Base-by-base conservation (phyloP, 1,140 invertebrate genomes). In the Neuroterus valhalla region DNA sequence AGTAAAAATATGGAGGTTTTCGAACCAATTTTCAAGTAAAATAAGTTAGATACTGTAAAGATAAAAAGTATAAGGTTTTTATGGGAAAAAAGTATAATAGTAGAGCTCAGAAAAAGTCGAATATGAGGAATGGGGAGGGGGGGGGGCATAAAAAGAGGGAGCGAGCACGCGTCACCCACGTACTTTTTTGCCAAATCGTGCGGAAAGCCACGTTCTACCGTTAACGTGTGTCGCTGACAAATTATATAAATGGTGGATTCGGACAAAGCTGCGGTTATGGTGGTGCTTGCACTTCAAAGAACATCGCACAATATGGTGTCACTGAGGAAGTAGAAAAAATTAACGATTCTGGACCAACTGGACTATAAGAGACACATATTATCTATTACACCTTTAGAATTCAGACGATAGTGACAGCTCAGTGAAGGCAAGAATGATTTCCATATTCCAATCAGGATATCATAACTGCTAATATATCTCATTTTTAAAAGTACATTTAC, bases 141-240 rank as follows among this genome's bases (percentile, higher is more conserved):
- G 55, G 26, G 75, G 66, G 55, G 45, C 55, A 68, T 77, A 82
- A 21, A 74, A 68, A 74, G 69, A 76, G 46, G 31, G 74, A 72
- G 66, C 45, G 75, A 14, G 81, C 78, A 79, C 78, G 76, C 81
- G 82, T 80, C 81, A 81, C 77, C 78, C 81, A 77, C 78, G 71
- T 77, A 83, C 82, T 88, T 89, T 90, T 89, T 89, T 84, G 87
- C 69, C 83, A 89, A 90, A 90, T 90, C 87, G 87, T 79, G 83
- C 81, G 89, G 88, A 90, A 89, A 85, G 77, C 80, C 80, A 79
- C 76, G 77, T 82, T 84, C 42, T 66, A 79, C 82, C 82, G 79
- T 76, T 77, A 72, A 78, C 87, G 81, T 78, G 85, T 86, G 89
- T 81, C 79, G 75, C 84, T 89, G 88, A 90, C 88, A 88, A 89